A percentile compares a stretch with the other conserved stretches of the same genome.
These are phyloP conservation scores for Calameuta filiformis DNA, from an alignment of 2,888 invertebrate genomes.

Conservation along the genomic window DNA sequence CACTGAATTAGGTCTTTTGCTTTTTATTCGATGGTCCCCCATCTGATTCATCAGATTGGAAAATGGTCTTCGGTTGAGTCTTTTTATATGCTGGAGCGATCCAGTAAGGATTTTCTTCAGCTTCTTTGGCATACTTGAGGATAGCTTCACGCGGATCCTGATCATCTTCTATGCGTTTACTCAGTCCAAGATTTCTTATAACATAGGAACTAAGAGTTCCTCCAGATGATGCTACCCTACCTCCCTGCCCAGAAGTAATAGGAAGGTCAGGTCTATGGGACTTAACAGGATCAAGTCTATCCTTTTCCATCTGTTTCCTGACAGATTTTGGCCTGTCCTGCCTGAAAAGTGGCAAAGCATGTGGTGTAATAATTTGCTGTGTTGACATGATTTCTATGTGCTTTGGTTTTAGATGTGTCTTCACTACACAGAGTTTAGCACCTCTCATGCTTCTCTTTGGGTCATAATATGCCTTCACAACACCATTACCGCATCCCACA, in stretches of 20 bases:
- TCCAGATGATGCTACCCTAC: constrained; percentile 87
- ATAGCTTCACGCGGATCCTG: constrained; percentile 95
- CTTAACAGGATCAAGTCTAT: constrained; percentile 86
- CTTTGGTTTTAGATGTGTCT: constrained; percentile 81
- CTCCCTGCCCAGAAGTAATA: constrained; percentile 91
- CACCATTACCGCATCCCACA: constrained; percentile 90
- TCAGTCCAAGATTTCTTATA: constrained; percentile 93
- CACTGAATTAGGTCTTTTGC: constrained; percentile 57
- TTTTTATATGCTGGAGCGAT: constrained; percentile 91
- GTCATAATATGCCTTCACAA: constrained; percentile 92
- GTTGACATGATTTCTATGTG: constrained; percentile 89
- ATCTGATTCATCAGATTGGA: constrained; percentile 70
- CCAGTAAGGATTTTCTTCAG: constrained; percentile 97
- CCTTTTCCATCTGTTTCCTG: constrained; percentile 91
- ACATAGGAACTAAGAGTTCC: constrained; percentile 97
- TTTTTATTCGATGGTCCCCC: constrained; percentile 71
- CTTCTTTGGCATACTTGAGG: constrained; percentile 92
- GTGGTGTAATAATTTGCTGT: constrained; percentile 95
- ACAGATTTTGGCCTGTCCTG: constrained; percentile 91
- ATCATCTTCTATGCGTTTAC: constrained; percentile 88
- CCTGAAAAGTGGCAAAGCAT: constrained; percentile 94
- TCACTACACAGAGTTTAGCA: constrained; percentile 83
- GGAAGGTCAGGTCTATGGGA: constrained; percentile 86
- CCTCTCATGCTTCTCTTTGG: constrained; percentile 87
- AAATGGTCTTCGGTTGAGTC: constrained; percentile 88